These are phyloP conservation scores for Carlito syrichta DNA, from an alignment of 2,113 vertebrate genomes.

Conservation along the genomic window DNA sequence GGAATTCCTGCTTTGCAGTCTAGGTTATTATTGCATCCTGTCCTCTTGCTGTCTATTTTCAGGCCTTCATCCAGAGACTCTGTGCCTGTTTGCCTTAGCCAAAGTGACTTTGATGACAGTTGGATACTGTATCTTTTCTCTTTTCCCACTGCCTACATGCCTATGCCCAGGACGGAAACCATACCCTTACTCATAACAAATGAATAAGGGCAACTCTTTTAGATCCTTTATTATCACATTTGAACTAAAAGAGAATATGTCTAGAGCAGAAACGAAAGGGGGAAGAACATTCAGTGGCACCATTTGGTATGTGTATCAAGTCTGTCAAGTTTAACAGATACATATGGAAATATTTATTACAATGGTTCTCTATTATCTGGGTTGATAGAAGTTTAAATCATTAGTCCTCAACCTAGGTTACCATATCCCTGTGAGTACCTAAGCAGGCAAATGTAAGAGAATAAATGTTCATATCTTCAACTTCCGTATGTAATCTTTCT, in stretches of 20 bases:
- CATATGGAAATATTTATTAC: conserved; percentile 19
- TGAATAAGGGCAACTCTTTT: conserved; percentile 12
- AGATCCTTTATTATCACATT: conserved; percentile 29
- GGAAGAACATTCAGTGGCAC: background rate
- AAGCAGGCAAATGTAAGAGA: conserved; percentile 5
- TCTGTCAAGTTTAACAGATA: background rate
- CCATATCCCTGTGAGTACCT: background rate
- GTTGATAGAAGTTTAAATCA: conserved; percentile 7
- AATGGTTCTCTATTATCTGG: conserved; percentile 30
- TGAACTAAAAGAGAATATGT: conserved; percentile 25
- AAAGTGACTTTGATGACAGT: conserved; percentile 24
- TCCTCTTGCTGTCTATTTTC: conserved; percentile 49
- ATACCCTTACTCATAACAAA: background rate
- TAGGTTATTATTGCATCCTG: conserved; percentile 46
- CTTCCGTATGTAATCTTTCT: conserved; percentile 35
- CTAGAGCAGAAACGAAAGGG: conserved; percentile 25
- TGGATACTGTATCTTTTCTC: conserved; percentile 24
- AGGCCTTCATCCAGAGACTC: conserved; percentile 45
- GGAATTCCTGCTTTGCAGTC: background rate
- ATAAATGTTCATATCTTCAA: conserved; percentile 1
- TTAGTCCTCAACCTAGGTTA: background rate
- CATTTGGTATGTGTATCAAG: background rate
- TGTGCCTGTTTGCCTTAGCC: conserved; percentile 26
- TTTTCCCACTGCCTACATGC: background rate
- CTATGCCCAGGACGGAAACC: background rate